A percentile compares a stretch with the other conserved stretches of the same genome.
phyloP scores from a whole-genome alignment of 2,888 invertebrate species.

The Venusia cambrica region DNA sequence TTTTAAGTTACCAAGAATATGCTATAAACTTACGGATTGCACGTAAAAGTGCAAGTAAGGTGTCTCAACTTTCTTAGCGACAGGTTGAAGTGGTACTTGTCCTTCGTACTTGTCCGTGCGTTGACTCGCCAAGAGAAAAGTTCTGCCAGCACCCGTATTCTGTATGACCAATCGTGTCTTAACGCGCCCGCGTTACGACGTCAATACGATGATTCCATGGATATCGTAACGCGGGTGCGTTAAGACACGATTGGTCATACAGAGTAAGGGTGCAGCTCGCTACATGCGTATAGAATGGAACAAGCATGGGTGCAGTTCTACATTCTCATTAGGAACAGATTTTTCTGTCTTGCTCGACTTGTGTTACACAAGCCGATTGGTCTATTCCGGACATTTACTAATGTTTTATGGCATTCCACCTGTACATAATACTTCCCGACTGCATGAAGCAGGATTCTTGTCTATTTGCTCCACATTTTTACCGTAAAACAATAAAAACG shows the following conservation, averaged over 20 bases:
- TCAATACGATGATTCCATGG: too few relatives aligned
- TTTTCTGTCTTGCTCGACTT: constrained; percentile 27
- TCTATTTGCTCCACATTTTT: too few relatives aligned
- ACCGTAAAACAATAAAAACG: not conserved
- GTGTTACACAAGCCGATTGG: constrained; percentile 17
- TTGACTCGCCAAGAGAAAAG: constrained; percentile 37
- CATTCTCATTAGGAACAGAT: constrained; percentile 26
- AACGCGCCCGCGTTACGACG: too few relatives aligned
- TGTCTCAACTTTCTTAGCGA: constrained; percentile 58
- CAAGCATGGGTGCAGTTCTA: constrained; percentile 23
- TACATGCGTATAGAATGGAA: too few relatives aligned
- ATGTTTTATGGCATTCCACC: constrained; percentile 4
- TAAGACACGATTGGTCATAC: too few relatives aligned
- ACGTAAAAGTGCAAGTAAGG: constrained; percentile 36
- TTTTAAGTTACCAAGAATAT: constrained; percentile 20
- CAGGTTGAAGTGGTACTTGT: too few relatives aligned
- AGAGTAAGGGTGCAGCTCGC: too few relatives aligned
- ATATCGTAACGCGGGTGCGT: too few relatives aligned
- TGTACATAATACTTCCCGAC: constrained; percentile 7
- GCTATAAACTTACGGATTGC: constrained; percentile 29
- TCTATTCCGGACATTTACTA: constrained; percentile 13
- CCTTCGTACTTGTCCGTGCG: constrained; percentile 37
- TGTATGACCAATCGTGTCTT: too few relatives aligned
- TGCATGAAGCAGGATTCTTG: constrained; percentile 28
- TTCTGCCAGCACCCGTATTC: too few relatives aligned